Evolutionary conservation across 2,113 vertebrate species (phyloP).

Genomic region (Platycercus adscitus): DNA sequence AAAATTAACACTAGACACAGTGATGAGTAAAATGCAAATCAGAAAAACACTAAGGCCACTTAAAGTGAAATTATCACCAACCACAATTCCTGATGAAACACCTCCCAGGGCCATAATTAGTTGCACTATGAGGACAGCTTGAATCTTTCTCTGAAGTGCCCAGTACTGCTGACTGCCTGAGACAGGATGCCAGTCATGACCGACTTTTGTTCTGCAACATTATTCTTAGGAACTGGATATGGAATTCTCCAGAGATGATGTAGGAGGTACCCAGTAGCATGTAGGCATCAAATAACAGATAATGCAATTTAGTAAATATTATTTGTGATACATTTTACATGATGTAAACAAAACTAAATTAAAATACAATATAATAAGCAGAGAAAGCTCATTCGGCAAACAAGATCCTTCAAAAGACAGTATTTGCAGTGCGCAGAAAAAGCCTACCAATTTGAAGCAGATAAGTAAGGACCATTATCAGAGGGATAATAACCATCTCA

Average conservation of each 20-base stretch:
- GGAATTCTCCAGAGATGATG: not conserved
- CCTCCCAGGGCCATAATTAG: not conserved
- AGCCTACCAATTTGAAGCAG: conserved; percentile 66
- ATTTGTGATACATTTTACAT: conserved; percentile 45
- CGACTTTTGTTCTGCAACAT: not conserved
- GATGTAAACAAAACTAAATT: conserved; percentile 65
- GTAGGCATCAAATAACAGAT: not conserved
- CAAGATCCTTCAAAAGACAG: conserved; percentile 50
- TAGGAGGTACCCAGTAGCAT: not conserved
- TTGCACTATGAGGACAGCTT: not conserved
- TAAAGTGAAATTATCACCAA: not conserved
- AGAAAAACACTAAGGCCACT: not conserved
- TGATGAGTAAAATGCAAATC: not conserved
- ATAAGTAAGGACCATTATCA: conserved; percentile 71
- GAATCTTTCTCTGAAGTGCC: not conserved
- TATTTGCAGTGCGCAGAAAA: conserved; percentile 47
- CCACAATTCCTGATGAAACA: not conserved
- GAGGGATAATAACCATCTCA: conserved; percentile 70
- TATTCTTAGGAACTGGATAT: not conserved
- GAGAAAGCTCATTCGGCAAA: conserved; percentile 57
- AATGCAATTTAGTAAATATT: conserved; percentile 40
- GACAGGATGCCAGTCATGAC: not conserved
- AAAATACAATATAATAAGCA: conserved; percentile 44
- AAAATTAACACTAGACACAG: not conserved
- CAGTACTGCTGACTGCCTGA: not conserved